A percentile compares a stretch with the other conserved stretches of the same genome.
Conservation (phyloP, 2,113 vertebrate genomes). For the Periophthalmus modestus region DNA sequence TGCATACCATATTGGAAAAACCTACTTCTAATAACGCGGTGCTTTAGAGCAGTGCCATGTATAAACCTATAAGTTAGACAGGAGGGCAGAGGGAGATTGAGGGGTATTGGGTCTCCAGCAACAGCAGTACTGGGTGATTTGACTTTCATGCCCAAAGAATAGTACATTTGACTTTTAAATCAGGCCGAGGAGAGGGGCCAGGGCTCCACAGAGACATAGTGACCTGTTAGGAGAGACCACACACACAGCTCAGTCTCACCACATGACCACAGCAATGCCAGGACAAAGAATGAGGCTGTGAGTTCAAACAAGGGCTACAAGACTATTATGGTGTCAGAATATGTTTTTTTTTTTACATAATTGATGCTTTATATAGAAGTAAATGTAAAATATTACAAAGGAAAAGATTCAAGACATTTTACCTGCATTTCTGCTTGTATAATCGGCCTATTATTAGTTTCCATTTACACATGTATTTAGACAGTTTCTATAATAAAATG, state of each 20-base stretch:
- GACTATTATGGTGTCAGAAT: not conserved
- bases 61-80: not conserved
- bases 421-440: too few relatives aligned
- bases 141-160: slow-evolving; percentile 35
- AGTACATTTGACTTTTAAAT: slow-evolving; percentile 35
- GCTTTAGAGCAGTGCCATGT: not conserved
- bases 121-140: slow-evolving; percentile 21
- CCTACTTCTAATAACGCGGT: not conserved
- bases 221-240: slow-evolving; percentile 15
- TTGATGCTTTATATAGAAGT: too few relatives aligned
- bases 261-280: not conserved
- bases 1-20: not conserved
- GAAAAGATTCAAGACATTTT: too few relatives aligned
- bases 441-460: too few relatives aligned
- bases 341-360: too few relatives aligned
- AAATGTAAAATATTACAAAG: too few relatives aligned
- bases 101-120: not conserved
- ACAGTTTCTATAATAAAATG: too few relatives aligned
- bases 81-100: slow-evolving; percentile 4
- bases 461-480: too few relatives aligned
- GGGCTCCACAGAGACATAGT: slow-evolving; percentile 15
- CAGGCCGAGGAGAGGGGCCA: slow-evolving; percentile 6
- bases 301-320: not conserved
- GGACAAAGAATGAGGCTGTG: not conserved
- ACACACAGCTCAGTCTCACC: not conserved